A percentile compares a stretch with the other conserved stretches of the same genome.
Evolutionary conservation across 2,888 invertebrate species (phyloP).

Genomic region (Tenthredo livida): DNA sequence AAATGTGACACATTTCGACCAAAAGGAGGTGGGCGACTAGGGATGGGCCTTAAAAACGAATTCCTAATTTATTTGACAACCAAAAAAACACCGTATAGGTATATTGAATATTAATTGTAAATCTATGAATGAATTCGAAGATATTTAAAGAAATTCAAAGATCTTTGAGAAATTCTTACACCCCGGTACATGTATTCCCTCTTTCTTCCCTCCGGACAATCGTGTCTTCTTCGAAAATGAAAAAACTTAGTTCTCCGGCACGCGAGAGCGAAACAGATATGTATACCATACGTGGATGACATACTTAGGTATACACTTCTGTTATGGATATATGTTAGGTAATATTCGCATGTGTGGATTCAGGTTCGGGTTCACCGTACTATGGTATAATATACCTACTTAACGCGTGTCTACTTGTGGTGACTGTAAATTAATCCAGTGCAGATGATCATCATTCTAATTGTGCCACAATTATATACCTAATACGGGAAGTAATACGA

Average conservation of each 20-base stretch:
- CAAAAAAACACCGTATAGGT: not conserved
- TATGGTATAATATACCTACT: not conserved
- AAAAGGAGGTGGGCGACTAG: too few relatives aligned
- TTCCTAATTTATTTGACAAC: not conserved
- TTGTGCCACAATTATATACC: not conserved
- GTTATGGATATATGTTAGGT: not conserved
- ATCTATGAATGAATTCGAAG: not conserved
- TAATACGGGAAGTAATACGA: not conserved
- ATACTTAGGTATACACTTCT: not conserved
- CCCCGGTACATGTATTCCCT: not conserved
- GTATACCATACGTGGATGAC: not conserved
- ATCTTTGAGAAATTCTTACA: not conserved
- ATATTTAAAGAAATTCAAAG: not conserved
- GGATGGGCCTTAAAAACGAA: too few relatives aligned
- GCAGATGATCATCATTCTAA: not conserved
- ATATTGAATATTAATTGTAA: not conserved
- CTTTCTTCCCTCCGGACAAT: not conserved
- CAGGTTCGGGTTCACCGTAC: not conserved
- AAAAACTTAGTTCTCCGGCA: not conserved
- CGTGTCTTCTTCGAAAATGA: not conserved
- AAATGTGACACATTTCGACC: too few relatives aligned
- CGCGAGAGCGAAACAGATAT: conserved; percentile 17
- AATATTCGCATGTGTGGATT: not conserved
- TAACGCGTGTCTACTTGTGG: not conserved
- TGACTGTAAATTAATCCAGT: not conserved